A percentile compares a stretch with the other conserved stretches of the same genome.
These are phyloP conservation scores for Drosophila nr. perissopoda DNA, from an alignment of 2,888 invertebrate species.

Conservation along the genomic window DNA sequence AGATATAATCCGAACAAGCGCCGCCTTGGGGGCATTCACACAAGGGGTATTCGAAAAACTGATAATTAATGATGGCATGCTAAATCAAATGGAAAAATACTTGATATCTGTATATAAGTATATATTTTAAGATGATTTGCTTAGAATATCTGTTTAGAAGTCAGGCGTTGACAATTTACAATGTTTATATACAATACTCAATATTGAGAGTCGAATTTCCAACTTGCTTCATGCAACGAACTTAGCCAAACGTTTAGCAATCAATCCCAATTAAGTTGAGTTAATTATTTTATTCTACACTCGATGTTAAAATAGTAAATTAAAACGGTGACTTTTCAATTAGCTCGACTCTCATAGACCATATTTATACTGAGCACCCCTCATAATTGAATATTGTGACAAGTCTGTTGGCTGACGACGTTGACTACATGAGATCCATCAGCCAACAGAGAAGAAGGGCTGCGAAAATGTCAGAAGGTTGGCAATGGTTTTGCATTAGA, in stretches of 20 bases:
- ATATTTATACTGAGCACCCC: slow-evolving; percentile 9
- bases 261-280: not conserved
- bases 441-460: slow-evolving; percentile 17
- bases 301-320: not conserved
- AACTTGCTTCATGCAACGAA: not conserved
- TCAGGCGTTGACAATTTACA: not conserved
- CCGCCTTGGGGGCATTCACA: slow-evolving; percentile 39
- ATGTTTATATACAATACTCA: too few relatives aligned
- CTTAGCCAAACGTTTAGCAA: not conserved
- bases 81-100: not conserved
- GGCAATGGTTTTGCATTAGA: slow-evolving; percentile 27
- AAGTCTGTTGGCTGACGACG: slow-evolving; percentile 5
- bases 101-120: not conserved
- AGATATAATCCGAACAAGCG: slow-evolving; percentile 14
- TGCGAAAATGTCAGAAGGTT: slow-evolving; percentile 25
- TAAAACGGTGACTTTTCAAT: not conserved
- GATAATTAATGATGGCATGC: not conserved
- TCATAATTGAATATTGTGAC: slow-evolving; percentile 13
- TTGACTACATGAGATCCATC: slow-evolving; percentile 13
- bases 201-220: not conserved
- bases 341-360: not conserved
- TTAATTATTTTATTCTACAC: not conserved
- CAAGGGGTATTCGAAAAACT: not conserved
- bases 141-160: not conserved
- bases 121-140: not conserved